These are phyloP conservation scores for Drosophila kambysellisi DNA, from an alignment of 2,888 invertebrate species.

Conservation along the genomic window DNA sequence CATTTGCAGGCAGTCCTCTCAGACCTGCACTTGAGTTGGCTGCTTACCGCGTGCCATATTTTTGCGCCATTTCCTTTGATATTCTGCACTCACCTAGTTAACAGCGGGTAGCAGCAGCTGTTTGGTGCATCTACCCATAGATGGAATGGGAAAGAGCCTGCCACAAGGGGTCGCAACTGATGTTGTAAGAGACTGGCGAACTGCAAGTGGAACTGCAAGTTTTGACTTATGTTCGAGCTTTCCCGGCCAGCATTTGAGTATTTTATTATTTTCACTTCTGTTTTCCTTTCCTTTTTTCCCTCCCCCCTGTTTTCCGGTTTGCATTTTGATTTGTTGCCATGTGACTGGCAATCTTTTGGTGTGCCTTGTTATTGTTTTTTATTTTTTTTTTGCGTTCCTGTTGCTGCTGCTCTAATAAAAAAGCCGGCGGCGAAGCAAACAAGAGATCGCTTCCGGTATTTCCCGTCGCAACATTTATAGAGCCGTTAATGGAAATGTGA, in stretches of 20 bases:
- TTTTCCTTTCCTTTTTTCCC: constrained; percentile 20
- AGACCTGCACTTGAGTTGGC: constrained; percentile 40
- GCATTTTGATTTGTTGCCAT: constrained; percentile 73
- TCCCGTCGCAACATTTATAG: constrained; percentile 79
- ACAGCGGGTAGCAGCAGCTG: constrained; percentile 23
- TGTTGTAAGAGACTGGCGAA: constrained; percentile 26
- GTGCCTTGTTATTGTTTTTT: constrained; percentile 11
- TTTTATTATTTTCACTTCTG: constrained; percentile 4
- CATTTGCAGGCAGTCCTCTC: constrained; percentile 35
- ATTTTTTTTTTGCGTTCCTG: constrained; percentile 17
- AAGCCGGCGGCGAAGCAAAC: constrained; percentile 55
- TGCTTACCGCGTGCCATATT: constrained; percentile 81
- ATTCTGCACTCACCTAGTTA: constrained; percentile 76
- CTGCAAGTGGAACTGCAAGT: constrained; percentile 35
- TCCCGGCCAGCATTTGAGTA: constrained; percentile 57
- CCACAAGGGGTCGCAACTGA: constrained; percentile 38
- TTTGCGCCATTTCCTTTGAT: constrained; percentile 77
- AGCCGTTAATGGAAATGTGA: constrained; percentile 81
- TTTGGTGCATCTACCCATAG: background rate
- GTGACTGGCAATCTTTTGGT: constrained; percentile 60
- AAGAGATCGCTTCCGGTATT: constrained; percentile 79
- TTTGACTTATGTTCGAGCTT: constrained; percentile 72
- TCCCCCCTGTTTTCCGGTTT: constrained; percentile 65
- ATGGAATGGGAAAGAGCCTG: background rate
- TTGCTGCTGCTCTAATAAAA: constrained; percentile 24